Evolutionary conservation across 2,113 vertebrate genomes (phyloP).

Genomic region (Glaucomys volans): DNA sequence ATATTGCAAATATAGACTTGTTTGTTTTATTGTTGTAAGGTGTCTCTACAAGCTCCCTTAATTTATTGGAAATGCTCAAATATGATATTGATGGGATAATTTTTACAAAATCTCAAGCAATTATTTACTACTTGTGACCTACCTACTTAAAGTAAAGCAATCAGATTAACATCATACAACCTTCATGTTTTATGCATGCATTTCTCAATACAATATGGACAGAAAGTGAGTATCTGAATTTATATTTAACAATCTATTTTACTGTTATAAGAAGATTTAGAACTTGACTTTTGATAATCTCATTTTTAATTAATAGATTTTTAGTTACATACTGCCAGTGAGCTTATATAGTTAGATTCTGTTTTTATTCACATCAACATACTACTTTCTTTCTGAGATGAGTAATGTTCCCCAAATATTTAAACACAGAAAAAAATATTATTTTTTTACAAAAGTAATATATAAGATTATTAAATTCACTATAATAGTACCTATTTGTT

Average conservation of each 20-base stretch:
- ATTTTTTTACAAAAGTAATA: not conserved
- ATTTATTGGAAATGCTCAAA: not conserved
- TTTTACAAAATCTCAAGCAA: not conserved
- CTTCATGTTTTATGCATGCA: not conserved
- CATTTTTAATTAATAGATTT: not conserved
- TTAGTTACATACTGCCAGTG: not conserved
- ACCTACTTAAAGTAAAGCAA: not conserved
- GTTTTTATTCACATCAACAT: not conserved
- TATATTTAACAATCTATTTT: not conserved
- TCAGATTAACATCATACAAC: not conserved
- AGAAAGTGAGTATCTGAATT: not conserved
- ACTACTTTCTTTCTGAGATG: not conserved
- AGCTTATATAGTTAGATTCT: not conserved
- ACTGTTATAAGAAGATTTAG: not conserved
- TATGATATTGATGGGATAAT: not conserved
- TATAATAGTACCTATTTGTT: not conserved
- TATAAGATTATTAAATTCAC: not conserved
- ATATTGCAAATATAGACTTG: not conserved
- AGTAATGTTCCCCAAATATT: not conserved
- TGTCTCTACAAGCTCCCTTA: not conserved
- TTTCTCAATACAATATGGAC: not conserved
- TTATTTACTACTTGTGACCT: not conserved
- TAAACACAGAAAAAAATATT: not conserved
- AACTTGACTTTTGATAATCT: not conserved
- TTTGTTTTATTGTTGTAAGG: constrained; percentile 14